Evolutionary conservation across 1,140 invertebrate genomes (phyloP), one percentile per base, ranked within the genome.

Genomic region (Cyrtorhinus lividipennis): DNA sequence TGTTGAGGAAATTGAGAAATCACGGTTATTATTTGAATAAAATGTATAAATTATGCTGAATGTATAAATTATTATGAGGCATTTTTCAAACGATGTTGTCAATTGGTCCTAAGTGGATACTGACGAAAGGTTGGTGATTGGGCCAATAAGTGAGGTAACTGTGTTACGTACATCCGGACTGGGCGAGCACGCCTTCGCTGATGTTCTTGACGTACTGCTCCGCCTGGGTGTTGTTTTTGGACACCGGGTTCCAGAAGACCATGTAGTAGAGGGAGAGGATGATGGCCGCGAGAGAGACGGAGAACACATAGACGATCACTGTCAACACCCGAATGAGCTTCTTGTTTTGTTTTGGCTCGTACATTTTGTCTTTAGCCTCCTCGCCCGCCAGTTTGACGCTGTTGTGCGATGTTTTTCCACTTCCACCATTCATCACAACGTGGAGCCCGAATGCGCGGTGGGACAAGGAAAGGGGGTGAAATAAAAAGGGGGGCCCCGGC

Each of bases 221-320:
- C 18, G 48, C 48, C 18, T 53, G 48, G 20, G 48, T 53, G 48
- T 53, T 53, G 48, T 53, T 53, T 20, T 53, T 53, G 2, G 74
- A 71, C 57, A 80, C 81, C 0, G 91, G 90, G 73, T 94, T 85
- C 94, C 94, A 97, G 65, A 97, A 82, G 73, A 96, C 92, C 65
- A 93, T 86, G 76, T 98, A 98, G 77, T 97, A 98, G 12, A 95
- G 79, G 0, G 92, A 95, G 24, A 98, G 79, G 72, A 96, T 88
- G 66, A 97, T 93, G 2, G 93, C 94, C 0, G 92, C 93, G 65
- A 95, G 77, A 13, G 93, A 97, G 63, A 98, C 94, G 67, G 90
- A 92, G 70, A 97, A 85, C 59, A 97, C 85, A 75, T 98, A 98
- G 8, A 92, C 92, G 64, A 96, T 81, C 27, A 98, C 94, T 1